These are phyloP conservation scores for Diachrysia chrysitis DNA, from an alignment of 2,888 invertebrate species.

Conservation along the genomic window DNA sequence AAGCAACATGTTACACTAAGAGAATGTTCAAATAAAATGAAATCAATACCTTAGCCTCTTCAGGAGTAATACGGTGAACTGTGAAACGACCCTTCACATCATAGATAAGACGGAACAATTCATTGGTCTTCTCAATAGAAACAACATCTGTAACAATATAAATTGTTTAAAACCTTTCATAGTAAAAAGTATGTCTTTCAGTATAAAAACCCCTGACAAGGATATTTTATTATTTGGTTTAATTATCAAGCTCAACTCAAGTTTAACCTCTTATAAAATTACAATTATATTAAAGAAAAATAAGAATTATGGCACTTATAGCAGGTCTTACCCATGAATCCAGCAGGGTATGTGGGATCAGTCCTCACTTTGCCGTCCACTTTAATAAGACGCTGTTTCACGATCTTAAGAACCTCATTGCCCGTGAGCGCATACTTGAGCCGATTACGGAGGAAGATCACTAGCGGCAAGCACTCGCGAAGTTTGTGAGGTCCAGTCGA, in stretches of 20 bases:
- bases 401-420: conserved; percentile 98
- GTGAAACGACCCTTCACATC: conserved; percentile 99
- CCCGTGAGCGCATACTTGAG: conserved; percentile 99
- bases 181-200: too few species aligned
- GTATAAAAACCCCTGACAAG: too few species aligned
- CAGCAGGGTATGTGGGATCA: conserved; percentile 98
- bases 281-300: too few species aligned
- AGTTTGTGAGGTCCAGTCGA: conserved; percentile 99
- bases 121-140: conserved; percentile 99
- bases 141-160: conserved; percentile 95
- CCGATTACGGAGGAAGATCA: conserved; percentile 98
- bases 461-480: conserved; percentile 98
- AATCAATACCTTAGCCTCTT: conserved; percentile 96
- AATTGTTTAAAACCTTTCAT: not conserved
- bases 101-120: conserved; percentile 99
- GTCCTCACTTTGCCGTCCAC: conserved; percentile 99
- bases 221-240: too few species aligned
- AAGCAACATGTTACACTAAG: too few species aligned
- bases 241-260: too few species aligned
- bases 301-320: too few species aligned
- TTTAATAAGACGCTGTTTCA: conserved; percentile 99
- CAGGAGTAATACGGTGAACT: conserved; percentile 98
- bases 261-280: too few species aligned
- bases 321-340: conserved; percentile 99
- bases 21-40: too few species aligned